Evolutionary conservation across 1,140 invertebrate species (phyloP).

Genomic region (Platyura marginata): DNA sequence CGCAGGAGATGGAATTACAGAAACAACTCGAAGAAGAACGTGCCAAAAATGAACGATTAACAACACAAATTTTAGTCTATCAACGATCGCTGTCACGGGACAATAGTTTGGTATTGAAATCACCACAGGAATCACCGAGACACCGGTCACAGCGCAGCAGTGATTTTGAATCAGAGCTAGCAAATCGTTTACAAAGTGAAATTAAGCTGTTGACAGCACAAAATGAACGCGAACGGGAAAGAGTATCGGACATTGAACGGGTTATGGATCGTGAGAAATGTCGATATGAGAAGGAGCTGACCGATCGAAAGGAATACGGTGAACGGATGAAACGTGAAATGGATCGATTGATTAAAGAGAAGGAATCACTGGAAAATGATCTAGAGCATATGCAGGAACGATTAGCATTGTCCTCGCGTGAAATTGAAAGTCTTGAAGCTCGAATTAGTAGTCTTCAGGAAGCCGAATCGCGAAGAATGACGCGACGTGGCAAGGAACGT

Average conservation of each 20-base stretch:
- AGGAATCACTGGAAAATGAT: constrained; percentile 16
- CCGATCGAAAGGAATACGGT: constrained; percentile 29
- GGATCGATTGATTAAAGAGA: constrained; percentile 18
- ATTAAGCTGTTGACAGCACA: constrained; percentile 28
- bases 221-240: constrained; percentile 27
- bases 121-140: constrained; percentile 16
- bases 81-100: constrained; percentile 18
- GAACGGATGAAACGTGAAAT: constrained; percentile 28
- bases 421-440: constrained; percentile 19
- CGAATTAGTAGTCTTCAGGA: constrained; percentile 17
- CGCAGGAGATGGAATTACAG: constrained; percentile 39
- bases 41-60: constrained; percentile 30
- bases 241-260: constrained; percentile 25
- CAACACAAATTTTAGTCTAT: constrained; percentile 16
- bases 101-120: constrained; percentile 15
- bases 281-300: constrained; percentile 31
- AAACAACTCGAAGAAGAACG: constrained; percentile 34
- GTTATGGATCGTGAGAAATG: constrained; percentile 25
- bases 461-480: constrained; percentile 15
- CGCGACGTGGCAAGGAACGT: constrained; percentile 15
- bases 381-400: constrained; percentile 20
- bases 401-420: constrained; percentile 14
- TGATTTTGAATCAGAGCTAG: constrained; percentile 24
- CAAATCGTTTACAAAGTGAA: constrained; percentile 28
- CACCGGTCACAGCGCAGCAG: constrained; percentile 15